Percentiles rank a stretch among this genome's conserved stretches.
These are phyloP conservation scores for Seriola rivoliana DNA, from an alignment of 2,113 vertebrate species.

Conservation along the genomic window DNA sequence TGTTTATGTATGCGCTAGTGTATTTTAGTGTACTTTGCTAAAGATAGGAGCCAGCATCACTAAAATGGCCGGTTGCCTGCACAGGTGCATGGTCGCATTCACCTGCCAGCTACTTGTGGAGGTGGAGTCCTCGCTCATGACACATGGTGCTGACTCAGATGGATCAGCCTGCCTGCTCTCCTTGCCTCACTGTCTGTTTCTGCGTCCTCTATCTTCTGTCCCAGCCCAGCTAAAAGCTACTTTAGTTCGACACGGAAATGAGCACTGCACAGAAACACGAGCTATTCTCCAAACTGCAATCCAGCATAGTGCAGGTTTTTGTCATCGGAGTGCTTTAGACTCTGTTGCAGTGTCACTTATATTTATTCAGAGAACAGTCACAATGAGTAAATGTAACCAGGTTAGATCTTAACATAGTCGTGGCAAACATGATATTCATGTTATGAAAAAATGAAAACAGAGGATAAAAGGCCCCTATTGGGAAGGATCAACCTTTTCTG, in stretches of 20 bases:
- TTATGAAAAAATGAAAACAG: conserved; percentile 15
- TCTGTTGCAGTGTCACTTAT: conserved; percentile 2
- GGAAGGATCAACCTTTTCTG: conserved; percentile 23
- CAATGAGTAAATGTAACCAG: conserved; percentile 4
- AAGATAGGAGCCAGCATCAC: conserved; percentile 58
- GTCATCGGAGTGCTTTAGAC: not conserved
- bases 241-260: conserved; percentile 17
- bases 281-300: conserved; percentile 26
- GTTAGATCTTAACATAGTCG: not conserved
- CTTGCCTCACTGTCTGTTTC: conserved; percentile 34
- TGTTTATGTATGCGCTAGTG: conserved; percentile 23
- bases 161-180: conserved; percentile 45
- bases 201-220: conserved; percentile 43
- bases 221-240: conserved; percentile 44
- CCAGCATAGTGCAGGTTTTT: not conserved
- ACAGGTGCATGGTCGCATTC: conserved; percentile 67
- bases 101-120: conserved; percentile 70
- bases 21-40: conserved; percentile 47
- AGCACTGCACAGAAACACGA: conserved; percentile 21
- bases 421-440: conserved; percentile 14
- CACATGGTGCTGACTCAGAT: conserved; percentile 74
- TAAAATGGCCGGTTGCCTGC: conserved; percentile 57
- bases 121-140: conserved; percentile 65
- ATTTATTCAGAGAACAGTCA: conserved; percentile 23
- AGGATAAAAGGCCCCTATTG: not conserved